phyloP scores from a whole-genome alignment of 35 echinoderm and acorn worm genomes.

The Holothuria glaberrima region DNA sequence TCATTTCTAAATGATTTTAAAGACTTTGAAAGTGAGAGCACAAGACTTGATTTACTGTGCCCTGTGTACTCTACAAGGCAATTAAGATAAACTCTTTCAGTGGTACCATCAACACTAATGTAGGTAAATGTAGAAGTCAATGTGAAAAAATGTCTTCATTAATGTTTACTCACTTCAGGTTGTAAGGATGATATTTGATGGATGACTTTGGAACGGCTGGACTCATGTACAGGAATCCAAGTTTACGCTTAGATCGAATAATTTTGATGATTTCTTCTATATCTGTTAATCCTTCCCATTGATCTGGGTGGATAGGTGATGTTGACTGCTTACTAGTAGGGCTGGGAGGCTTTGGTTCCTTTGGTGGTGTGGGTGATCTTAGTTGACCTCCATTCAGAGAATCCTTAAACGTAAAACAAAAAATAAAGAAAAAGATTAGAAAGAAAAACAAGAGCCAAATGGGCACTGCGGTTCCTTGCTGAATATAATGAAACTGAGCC shows the following conservation, averaged over 20 bases:
- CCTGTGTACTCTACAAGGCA: too few species aligned
- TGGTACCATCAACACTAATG: too few species aligned
- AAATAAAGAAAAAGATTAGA: too few species aligned
- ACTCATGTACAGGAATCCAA: conserved; percentile 94
- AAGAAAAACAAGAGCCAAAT: too few species aligned
- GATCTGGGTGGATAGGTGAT: conserved; percentile 62
- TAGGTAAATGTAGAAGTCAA: too few species aligned
- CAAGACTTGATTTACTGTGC: too few species aligned
- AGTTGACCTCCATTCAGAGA: conserved; percentile 62
- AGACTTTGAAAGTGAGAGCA: too few species aligned
- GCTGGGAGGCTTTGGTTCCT: conserved; percentile 70
- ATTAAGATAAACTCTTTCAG: too few species aligned
- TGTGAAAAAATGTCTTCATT: too few species aligned
- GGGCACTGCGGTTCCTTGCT: too few species aligned
- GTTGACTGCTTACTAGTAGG: conserved; percentile 56
- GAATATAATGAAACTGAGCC: too few species aligned
- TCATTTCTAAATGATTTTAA: too few species aligned
- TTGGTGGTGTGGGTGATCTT: conserved; percentile 91
- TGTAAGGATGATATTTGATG: conserved; percentile 94
- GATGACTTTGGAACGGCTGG: conserved; percentile 96
- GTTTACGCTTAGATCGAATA: conserved; percentile 78
- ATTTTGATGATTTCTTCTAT: conserved; percentile 83
- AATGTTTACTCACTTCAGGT: conserved; percentile 77
- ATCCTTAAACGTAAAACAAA: conserved; percentile 15
- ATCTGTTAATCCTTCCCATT: conserved; percentile 79